Evolutionary conservation across 2,888 invertebrate genomes (phyloP).

Genomic region (Drosophila fulvimacula): DNA sequence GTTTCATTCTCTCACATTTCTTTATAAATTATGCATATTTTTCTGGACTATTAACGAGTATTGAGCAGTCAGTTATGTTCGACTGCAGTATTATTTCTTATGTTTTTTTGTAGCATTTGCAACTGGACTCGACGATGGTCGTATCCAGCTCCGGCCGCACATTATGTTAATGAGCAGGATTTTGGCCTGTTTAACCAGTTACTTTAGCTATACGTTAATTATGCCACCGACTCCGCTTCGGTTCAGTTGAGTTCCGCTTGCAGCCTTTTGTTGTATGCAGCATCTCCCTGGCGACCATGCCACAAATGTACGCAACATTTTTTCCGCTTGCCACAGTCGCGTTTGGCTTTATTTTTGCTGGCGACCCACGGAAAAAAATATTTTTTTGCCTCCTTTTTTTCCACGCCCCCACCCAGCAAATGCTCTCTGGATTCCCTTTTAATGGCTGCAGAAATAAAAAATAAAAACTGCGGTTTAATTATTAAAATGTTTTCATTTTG

Average conservation of each 20-base stretch:
- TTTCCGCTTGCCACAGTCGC: conserved; percentile 4
- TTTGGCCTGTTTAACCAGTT: conserved; percentile 41
- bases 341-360: conserved; percentile 26
- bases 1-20: no score
- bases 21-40: no score
- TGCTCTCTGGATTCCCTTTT: conserved; percentile 35
- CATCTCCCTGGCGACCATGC: conserved; percentile 23
- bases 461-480: conserved; percentile 69
- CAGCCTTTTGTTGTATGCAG: conserved; percentile 45
- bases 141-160: conserved; percentile 59
- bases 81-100: not conserved
- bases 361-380: conserved; percentile 30
- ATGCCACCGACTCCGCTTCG: conserved; percentile 42
- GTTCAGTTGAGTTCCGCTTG: conserved; percentile 27
- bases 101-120: not conserved
- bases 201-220: conserved; percentile 61
- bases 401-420: conserved; percentile 10
- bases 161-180: conserved; percentile 80
- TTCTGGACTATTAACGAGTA: not conserved
- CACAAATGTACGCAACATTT: conserved; percentile 31
- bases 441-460: conserved; percentile 23
- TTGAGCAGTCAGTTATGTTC: not conserved
- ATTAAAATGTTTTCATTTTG: conserved; percentile 70
- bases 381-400: conserved; percentile 23
- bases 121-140: not conserved